Base-by-base conservation (phyloP, 37 sponge, comb jelly and placozoan genomes). In the Tethya wilhelma region DNA sequence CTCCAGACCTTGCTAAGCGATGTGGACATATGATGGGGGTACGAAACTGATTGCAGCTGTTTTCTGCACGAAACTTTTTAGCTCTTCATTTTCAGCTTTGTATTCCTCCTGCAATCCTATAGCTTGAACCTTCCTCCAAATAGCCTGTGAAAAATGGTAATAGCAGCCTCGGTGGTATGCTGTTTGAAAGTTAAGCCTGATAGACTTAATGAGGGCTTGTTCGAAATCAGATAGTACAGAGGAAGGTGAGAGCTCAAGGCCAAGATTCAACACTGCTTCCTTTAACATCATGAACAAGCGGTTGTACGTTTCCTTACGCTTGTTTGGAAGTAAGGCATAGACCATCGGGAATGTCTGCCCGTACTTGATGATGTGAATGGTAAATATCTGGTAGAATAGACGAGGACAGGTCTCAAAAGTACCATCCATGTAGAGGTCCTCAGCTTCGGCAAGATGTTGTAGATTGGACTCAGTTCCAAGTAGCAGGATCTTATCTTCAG, bases 331-430 rank as follows among this genome's bases (percentile, higher is more conserved):
- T 4, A 64, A 34, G 66, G 31, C 26, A 29, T 64, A 64, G 7
- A 64, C 66, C 36, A 64, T 5, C 17, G 66, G 66, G 32, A 64
- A 64, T 31, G 26, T n/a, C 36, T 64, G 66, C 4, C 66, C 66
- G 31, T 64, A 30, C 66, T 64, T 40, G 28, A 70, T 38, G 44
- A 42, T 45, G 29, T 77, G 78, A 44, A 77, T 77, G 12, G 78
- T 41, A 23, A 60, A 60, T 1, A 75, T 30, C 40, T 75, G 77
- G 12, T 60, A 34, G 63, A 75, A 75, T 22, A 75, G 77, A 23
- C 23, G 55, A 31, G 77, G 74, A 22, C 25, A 44, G 5, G 55
- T 26, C 22, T 73, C 20, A 30, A 73, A 73, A 26, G 74, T 73
- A 11, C 77, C 77, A 59, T 55, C 77, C 40, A 75, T 12, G 56